Evolutionary conservation across 2,113 vertebrate genomes (phyloP).

Genomic region (Toxotes chatareus): DNA sequence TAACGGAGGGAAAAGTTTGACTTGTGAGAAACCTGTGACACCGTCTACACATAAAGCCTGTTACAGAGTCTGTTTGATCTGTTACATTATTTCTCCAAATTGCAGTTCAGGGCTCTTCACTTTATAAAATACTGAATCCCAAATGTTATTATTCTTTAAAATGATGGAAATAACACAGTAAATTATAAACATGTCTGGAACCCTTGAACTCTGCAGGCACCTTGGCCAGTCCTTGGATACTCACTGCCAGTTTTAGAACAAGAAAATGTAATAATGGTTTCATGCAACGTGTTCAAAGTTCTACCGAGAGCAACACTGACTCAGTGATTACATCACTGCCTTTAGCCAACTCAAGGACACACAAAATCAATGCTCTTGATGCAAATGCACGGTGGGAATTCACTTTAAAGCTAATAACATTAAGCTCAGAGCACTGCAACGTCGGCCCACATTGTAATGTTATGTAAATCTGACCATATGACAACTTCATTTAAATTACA

Average conservation of each 20-base stretch:
- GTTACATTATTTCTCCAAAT: background rate
- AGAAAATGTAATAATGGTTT: constrained; percentile 37
- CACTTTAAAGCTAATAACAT: constrained; percentile 82
- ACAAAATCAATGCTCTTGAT: constrained; percentile 79
- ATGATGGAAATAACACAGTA: background rate
- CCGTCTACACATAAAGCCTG: background rate
- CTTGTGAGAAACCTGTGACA: background rate
- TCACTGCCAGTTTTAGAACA: constrained; percentile 27
- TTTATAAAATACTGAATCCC: background rate
- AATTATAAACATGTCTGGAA: background rate
- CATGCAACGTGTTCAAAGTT: constrained; percentile 30
- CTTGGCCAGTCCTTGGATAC: constrained; percentile 35
- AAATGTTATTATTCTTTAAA: background rate
- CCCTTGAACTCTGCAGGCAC: constrained; percentile 37
- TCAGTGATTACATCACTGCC: constrained; percentile 80
- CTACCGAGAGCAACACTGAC: constrained; percentile 69
- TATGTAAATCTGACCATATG: constrained; percentile 84
- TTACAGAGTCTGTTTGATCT: background rate
- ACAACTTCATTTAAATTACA: constrained; percentile 79
- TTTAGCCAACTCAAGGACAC: constrained; percentile 76
- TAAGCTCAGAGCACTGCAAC: constrained; percentile 71
- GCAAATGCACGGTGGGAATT: constrained; percentile 76
- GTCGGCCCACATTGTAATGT: constrained; percentile 80
- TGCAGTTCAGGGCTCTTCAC: background rate
- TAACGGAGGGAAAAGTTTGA: background rate